Conservation (phyloP, 2,888 invertebrate genomes). For the Dorcus hopei region DNA sequence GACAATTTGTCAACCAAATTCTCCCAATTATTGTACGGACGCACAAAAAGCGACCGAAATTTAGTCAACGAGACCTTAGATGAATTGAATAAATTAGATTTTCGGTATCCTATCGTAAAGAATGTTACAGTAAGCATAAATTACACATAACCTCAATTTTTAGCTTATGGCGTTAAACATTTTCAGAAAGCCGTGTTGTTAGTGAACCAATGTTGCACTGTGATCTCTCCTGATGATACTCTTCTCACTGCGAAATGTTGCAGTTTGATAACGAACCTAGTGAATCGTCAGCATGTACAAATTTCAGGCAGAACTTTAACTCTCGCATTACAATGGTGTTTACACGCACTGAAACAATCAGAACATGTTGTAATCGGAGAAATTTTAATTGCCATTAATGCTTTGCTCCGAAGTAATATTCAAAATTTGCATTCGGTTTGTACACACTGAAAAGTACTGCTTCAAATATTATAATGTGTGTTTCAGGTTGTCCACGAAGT, state of each 20-base stretch:
- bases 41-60: constrained; percentile 48
- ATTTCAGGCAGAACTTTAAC: constrained; percentile 44
- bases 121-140: constrained; percentile 38
- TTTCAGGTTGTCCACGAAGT: constrained; percentile 30
- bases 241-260: constrained; percentile 58
- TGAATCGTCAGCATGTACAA: constrained; percentile 55
- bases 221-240: constrained; percentile 51
- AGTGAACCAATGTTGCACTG: constrained; percentile 43
- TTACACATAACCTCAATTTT: constrained; percentile 10
- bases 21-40: constrained; percentile 37
- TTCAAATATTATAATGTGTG: constrained; percentile 3
- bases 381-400: constrained; percentile 44
- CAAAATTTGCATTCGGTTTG: constrained; percentile 28
- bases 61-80: constrained; percentile 57
- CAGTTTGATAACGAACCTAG: constrained; percentile 55
- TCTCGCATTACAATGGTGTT: constrained; percentile 44
- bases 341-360: constrained; percentile 39
- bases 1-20: constrained; percentile 41
- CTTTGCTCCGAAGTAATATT: constrained; percentile 40
- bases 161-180: background rate
- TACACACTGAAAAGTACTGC: constrained; percentile 3
- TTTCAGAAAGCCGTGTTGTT: constrained; percentile 46
- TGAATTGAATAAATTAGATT: constrained; percentile 63
- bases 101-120: constrained; percentile 44
- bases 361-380: constrained; percentile 37